These are phyloP conservation scores for Eledone cirrhosa DNA, from an alignment of 2,888 invertebrate species.

Conservation along the genomic window DNA sequence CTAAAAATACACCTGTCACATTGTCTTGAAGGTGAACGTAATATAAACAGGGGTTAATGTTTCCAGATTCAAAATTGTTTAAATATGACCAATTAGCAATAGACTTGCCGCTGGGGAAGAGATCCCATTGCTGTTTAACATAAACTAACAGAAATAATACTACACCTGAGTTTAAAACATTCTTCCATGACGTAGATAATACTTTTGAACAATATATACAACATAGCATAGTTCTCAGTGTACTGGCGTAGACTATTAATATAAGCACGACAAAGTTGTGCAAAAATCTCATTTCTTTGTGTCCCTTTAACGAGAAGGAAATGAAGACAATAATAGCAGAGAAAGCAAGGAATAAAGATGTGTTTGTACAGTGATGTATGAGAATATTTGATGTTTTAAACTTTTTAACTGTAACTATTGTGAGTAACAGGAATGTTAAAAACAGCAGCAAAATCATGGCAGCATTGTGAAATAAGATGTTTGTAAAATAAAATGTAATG, in stretches of 20 bases:
- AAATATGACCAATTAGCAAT: conserved; percentile 42
- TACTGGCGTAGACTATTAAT: conserved; percentile 40
- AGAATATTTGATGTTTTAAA: conserved; percentile 22
- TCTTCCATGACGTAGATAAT: neutral
- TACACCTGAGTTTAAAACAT: too few species aligned
- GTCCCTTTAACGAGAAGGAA: conserved; percentile 46
- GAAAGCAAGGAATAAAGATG: conserved; percentile 20
- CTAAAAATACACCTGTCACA: conserved; percentile 54
- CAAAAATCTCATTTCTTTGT: conserved; percentile 55
- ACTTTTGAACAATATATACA: neutral
- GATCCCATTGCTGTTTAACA: conserved; percentile 33
- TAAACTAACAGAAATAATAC: conserved; percentile 12
- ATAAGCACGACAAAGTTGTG: conserved; percentile 50
- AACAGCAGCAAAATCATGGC: conserved; percentile 26
- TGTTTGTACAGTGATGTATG: neutral
- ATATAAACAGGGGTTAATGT: conserved; percentile 47
- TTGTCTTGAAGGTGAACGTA: conserved; percentile 46
- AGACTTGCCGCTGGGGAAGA: conserved; percentile 34
- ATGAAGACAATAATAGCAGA: conserved; percentile 37
- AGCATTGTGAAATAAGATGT: conserved; percentile 34
- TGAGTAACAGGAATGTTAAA: neutral
- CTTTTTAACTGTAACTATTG: neutral
- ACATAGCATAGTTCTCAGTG: conserved; percentile 30
- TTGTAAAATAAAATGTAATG: conserved; percentile 33
- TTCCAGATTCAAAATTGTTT: conserved; percentile 35